These are phyloP conservation scores for Orestias chungarensis DNA, from an alignment of 2,797 vertebrate species.

Conservation along the genomic window DNA sequence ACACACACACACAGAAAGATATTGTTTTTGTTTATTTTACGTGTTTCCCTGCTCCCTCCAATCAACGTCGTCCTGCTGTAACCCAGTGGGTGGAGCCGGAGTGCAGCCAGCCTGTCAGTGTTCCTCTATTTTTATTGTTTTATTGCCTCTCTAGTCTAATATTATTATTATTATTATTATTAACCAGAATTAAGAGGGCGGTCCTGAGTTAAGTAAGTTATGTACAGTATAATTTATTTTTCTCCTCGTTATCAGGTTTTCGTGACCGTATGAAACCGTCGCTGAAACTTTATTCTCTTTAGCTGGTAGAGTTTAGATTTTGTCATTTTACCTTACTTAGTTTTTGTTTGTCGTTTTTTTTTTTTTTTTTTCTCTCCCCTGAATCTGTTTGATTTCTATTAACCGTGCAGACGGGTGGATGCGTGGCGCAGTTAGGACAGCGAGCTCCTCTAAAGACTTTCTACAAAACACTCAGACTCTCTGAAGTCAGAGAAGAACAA, in stretches of 20 bases:
- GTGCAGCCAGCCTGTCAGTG: slow-evolving; percentile 87
- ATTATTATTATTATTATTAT: slow-evolving; percentile 91
- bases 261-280: slow-evolving; percentile 78
- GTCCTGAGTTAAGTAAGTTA: slow-evolving; percentile 98
- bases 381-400: slow-evolving; percentile 78
- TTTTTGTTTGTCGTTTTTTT: slow-evolving; percentile 55
- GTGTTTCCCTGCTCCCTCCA: slow-evolving; percentile 74
- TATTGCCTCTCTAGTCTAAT: slow-evolving; percentile 97
- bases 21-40: slow-evolving; percentile 50
- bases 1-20: slow-evolving; percentile 25
- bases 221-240: slow-evolving; percentile 99
- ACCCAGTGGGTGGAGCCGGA: slow-evolving; percentile 82
- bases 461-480: slow-evolving; percentile 95
- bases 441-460: slow-evolving; percentile 77
- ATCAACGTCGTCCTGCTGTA: slow-evolving; percentile 84
- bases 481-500: slow-evolving; percentile 86
- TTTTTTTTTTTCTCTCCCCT: slow-evolving; percentile 60
- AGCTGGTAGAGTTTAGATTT: slow-evolving; percentile 83
- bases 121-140: slow-evolving; percentile 88
- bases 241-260: slow-evolving; percentile 76
- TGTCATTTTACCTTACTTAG: slow-evolving; percentile 79
- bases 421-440: slow-evolving; percentile 80
- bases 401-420: slow-evolving; percentile 78
- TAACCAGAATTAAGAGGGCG: slow-evolving; percentile 92
- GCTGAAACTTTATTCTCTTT: slow-evolving; percentile 84